phyloP scores from a whole-genome alignment of 1,140 invertebrate genomes.

The Ptiloglossa arizonensis region DNA sequence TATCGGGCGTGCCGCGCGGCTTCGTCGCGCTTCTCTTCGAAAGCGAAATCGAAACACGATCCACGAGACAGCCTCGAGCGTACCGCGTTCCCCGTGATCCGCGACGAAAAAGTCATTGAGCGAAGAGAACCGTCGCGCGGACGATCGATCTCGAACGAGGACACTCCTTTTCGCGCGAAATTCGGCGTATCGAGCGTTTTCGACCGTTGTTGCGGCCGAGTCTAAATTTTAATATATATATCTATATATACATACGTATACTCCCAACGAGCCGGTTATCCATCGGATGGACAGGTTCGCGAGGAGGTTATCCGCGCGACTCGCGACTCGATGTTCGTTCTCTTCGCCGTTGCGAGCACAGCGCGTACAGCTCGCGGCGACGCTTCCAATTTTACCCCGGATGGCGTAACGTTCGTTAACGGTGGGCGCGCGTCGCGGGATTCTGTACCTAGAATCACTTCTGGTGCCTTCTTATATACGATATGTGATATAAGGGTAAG shows the following conservation, averaged over 20 bases:
- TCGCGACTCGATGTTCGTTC: not conserved
- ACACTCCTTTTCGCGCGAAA: not conserved
- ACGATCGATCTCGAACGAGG: not conserved
- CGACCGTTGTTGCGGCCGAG: conserved; percentile 5
- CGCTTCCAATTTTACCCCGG: conserved; percentile 16
- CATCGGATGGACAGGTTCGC: no score
- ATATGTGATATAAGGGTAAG: conserved; percentile 72
- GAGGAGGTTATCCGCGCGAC: no score
- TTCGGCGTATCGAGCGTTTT: no score
- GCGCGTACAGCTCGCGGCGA: conserved; percentile 27
- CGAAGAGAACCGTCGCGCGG: not conserved
- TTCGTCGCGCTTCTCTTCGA: not conserved
- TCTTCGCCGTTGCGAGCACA: conserved; percentile 7
- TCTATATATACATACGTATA: no score
- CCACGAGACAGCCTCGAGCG: conserved; percentile 67
- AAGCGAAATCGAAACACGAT: conserved; percentile 1
- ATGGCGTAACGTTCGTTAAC: conserved; percentile 29
- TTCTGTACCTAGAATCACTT: conserved; percentile 52
- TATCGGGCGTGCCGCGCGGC: not conserved
- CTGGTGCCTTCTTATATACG: conserved; percentile 72
- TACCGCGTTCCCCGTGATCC: conserved; percentile 47
- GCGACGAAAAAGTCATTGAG: not conserved
- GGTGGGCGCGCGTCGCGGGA: conserved; percentile 4
- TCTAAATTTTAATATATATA: conserved; percentile 72
- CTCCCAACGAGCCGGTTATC: conserved; percentile 28